These are phyloP conservation scores for Nephrotoma guestfalica DNA, from an alignment of 2,888 invertebrate genomes.

Conservation along the genomic window DNA sequence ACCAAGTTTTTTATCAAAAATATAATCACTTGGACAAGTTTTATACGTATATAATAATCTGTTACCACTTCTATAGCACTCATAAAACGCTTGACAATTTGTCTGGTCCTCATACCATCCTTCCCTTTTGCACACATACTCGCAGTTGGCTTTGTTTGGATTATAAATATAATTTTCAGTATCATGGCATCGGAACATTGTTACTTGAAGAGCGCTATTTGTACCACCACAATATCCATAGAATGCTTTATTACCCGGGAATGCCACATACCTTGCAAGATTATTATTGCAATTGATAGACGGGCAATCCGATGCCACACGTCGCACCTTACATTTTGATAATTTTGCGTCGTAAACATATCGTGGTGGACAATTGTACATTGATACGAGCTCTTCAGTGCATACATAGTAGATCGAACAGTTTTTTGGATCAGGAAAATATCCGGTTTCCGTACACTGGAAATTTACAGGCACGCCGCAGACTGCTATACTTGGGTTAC, in stretches of 20 bases:
- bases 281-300: neutral
- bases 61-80: neutral
- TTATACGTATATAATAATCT: neutral
- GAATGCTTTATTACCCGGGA: neutral
- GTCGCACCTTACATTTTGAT: neutral
- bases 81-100: neutral
- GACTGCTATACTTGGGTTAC: neutral
- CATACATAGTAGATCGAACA: neutral
- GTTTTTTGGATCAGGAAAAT: neutral
- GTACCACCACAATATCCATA: neutral
- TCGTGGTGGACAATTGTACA: neutral
- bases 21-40: neutral
- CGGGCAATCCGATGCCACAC: neutral
- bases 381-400: neutral
- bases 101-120: neutral
- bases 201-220: neutral
- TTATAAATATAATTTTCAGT: neutral
- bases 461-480: neutral
- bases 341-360: neutral
- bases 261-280: neutral
- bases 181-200: neutral
- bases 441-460: neutral
- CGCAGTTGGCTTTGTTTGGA: neutral
- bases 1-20: neutral
- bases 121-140: neutral